Percentiles rank a stretch among this genome's conserved stretches.
Evolutionary conservation across 92 coral and sea anemone species (phyloP).

Genomic region (Siderastrea radians): DNA sequence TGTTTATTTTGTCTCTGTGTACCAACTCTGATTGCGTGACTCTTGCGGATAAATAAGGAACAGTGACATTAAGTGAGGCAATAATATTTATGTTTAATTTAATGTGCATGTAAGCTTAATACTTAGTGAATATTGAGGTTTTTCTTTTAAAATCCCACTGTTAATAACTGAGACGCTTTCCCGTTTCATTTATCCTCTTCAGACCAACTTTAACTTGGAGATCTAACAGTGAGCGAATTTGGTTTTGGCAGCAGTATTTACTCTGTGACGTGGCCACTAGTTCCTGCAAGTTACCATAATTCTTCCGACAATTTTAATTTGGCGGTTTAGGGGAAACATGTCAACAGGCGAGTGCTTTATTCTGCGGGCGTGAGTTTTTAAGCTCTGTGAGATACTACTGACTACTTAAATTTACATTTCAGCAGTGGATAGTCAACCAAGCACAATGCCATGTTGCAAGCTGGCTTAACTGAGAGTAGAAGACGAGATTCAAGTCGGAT

Average conservation of each 20-base stretch:
- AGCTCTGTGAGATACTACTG: too few relatives aligned
- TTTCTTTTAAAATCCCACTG: too few relatives aligned
- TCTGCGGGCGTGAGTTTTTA: slow-evolving; percentile 15
- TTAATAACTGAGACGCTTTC: neutral
- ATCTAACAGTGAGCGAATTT: neutral
- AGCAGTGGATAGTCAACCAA: too few relatives aligned
- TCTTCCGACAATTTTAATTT: slow-evolving; percentile 13
- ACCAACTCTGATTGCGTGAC: too few relatives aligned
- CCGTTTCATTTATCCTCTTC: neutral
- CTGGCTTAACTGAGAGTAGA: too few relatives aligned
- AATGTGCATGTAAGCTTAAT: neutral
- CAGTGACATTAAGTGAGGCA: neutral
- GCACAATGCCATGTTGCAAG: too few relatives aligned
- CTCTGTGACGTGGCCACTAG: slow-evolving; percentile 23
- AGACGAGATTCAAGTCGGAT: slow-evolving; percentile 14
- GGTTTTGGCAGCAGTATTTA: slow-evolving; percentile 16
- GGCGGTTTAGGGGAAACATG: slow-evolving; percentile 44
- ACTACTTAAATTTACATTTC: too few relatives aligned
- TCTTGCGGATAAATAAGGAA: too few relatives aligned
- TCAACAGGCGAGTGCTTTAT: slow-evolving; percentile 56
- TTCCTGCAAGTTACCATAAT: slow-evolving; percentile 12
- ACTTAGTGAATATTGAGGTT: neutral
- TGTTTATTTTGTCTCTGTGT: too few relatives aligned
- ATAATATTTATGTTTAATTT: neutral
- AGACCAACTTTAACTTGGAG: neutral